Base-by-base conservation (phyloP, 2,113 vertebrate species). In the Siniperca knerii region DNA sequence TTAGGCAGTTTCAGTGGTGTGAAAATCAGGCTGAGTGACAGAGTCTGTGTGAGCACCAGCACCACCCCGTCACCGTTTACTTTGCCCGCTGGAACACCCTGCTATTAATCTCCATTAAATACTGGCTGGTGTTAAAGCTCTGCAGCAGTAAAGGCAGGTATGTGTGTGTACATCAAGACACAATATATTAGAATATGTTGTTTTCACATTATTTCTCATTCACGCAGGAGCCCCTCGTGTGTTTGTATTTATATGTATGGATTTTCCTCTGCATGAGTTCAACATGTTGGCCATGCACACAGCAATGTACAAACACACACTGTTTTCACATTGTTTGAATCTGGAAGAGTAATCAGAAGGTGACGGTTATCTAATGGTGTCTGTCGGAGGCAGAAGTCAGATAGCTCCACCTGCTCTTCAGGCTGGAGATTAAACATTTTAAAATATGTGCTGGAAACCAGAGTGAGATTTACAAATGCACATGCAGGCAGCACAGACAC, bases 271-370 rank as follows among this genome's bases (percentile, higher is more conserved):
- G 33, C 65, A 29, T 64, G 8, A 58, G 46, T 48, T 57, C 35
- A 15, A 68, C 67, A 61, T 40, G 25, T 44, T 66, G 68, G n/a
- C 1, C 8, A 25, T 35, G 37, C 57, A 54, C 48, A 64, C 29
- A 25, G 65, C 6, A 2, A 68, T 29, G 23, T 4, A 74, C 74
- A 37, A 75, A 83, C 79, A 78, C n/a, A 54, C 33, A 23, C 42
- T 52, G 71, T 11, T 65, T 65, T 55, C 33, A 33, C 1, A 46
- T n/a, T 66, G 69, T 75, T 65, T 2, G 16, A 72, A 52, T 65
- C 40, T 77, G 55, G 25, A 70, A 70, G 82, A 77, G 61, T 68
- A 84, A 90, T 86, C 87, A 77, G 77, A 61, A 40, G 77, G 65
- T 68, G 81, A 79, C 77, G 61, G 80, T 46, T 80, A 71, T 73